Conservation (phyloP, 2,113 vertebrate genomes). For the Gracilinanus agilis region DNA sequence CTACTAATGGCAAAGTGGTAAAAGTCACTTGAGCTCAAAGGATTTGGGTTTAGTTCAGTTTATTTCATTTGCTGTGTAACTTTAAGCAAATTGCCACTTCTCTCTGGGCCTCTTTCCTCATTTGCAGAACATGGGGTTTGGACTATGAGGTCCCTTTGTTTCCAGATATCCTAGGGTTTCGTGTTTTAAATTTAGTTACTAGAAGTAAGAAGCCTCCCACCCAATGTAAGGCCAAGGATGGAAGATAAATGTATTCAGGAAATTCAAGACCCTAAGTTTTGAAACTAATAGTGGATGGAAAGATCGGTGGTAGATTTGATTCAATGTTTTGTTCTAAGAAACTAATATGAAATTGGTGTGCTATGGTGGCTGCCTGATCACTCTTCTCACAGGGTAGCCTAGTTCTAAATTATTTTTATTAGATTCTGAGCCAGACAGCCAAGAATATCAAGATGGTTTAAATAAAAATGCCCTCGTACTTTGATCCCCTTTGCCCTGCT, state of each 20-base stretch:
- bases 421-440: neutral
- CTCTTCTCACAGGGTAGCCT: neutral
- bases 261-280: neutral
- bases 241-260: neutral
- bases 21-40: neutral
- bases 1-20: neutral
- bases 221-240: neutral
- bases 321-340: neutral
- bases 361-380: neutral
- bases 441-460: slow-evolving; percentile 15
- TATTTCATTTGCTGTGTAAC: neutral
- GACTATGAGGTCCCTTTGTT: neutral
- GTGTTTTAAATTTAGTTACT: neutral
- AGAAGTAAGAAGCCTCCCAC: neutral
- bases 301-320: neutral
- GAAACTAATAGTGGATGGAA: neutral
- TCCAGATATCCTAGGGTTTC: neutral
- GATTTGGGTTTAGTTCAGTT: neutral
- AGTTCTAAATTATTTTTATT: neutral
- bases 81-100: neutral
- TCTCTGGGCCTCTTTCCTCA: neutral
- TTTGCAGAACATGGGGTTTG: neutral
- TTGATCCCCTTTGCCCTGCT: slow-evolving; percentile 18
- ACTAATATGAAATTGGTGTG: neutral
- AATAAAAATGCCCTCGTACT: neutral